A percentile compares a stretch with the other conserved stretches of the same genome.
phyloP scores from a whole-genome alignment of 2,888 invertebrate species.

The Cheiracanthium punctorium region DNA sequence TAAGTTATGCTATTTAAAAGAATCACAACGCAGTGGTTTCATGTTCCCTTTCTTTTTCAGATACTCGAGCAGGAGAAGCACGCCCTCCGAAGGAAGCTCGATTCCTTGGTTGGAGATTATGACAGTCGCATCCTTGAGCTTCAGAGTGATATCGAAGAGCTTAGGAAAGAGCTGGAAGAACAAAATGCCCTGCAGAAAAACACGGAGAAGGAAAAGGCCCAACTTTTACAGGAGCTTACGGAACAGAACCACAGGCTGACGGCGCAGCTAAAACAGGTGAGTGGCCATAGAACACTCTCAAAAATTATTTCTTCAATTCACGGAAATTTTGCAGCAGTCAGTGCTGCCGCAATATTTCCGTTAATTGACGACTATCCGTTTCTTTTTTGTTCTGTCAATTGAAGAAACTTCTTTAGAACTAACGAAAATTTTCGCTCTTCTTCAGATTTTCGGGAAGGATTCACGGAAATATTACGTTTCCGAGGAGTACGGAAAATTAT shows the following conservation, averaged over 20 bases:
- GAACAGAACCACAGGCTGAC: constrained; percentile 92
- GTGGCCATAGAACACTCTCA: constrained; percentile 32
- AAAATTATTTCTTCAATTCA: too few species aligned
- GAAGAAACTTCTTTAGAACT: too few species aligned
- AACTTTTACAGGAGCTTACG: constrained; percentile 87
- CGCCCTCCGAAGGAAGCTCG: constrained; percentile 87
- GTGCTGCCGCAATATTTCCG: too few species aligned
- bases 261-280: constrained; percentile 87
- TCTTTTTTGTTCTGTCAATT: too few species aligned
- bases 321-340: too few species aligned
- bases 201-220: constrained; percentile 83
- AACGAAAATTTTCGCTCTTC: too few species aligned
- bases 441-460: too few species aligned
- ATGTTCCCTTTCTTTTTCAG: constrained; percentile 79
- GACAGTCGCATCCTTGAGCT: constrained; percentile 90
- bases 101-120: constrained; percentile 90
- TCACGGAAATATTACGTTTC: too few species aligned
- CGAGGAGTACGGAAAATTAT: too few species aligned
- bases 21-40: not conserved
- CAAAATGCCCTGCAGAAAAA: constrained; percentile 74
- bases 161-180: constrained; percentile 85
- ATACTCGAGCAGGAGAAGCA: constrained; percentile 95
- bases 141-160: constrained; percentile 89
- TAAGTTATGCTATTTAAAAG: too few species aligned
- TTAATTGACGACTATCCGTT: too few species aligned